Percentiles rank a stretch among this genome's conserved stretches.
Conservation (phyloP, 2,797 vertebrate species). For the Propithecus deckenii region DNA sequence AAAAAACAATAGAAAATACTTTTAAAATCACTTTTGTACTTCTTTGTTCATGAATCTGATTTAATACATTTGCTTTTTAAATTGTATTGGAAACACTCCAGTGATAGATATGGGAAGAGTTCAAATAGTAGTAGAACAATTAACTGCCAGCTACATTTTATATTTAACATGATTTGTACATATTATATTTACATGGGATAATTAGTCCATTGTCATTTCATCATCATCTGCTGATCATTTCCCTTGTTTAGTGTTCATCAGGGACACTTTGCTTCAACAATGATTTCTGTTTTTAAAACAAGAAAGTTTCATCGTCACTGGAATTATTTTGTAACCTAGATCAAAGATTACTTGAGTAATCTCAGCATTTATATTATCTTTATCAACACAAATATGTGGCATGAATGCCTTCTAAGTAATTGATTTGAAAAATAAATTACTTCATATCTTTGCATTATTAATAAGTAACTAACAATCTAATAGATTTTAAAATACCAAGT, state of each 20-base stretch:
- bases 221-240: constrained; percentile 15
- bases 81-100: neutral
- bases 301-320: neutral
- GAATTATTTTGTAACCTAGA: neutral
- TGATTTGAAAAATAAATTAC: constrained; percentile 41
- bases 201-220: neutral
- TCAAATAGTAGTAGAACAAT: neutral
- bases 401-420: neutral
- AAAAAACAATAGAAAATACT: neutral
- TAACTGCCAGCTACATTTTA: neutral
- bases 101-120: neutral
- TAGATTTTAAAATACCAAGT: constrained; percentile 61
- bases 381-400: neutral
- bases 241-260: neutral
- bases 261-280: neutral
- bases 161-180: neutral
- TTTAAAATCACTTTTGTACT: neutral
- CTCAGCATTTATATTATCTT: neutral
- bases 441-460: constrained; percentile 43
- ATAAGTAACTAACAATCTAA: constrained; percentile 47
- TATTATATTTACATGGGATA: neutral
- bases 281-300: constrained; percentile 10
- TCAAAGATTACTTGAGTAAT: neutral
- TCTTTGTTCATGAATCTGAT: neutral
- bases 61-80: constrained; percentile 24